Base-by-base conservation (phyloP, 35 echinoderm and acorn worm species). In the Ptychodera flava region DNA sequence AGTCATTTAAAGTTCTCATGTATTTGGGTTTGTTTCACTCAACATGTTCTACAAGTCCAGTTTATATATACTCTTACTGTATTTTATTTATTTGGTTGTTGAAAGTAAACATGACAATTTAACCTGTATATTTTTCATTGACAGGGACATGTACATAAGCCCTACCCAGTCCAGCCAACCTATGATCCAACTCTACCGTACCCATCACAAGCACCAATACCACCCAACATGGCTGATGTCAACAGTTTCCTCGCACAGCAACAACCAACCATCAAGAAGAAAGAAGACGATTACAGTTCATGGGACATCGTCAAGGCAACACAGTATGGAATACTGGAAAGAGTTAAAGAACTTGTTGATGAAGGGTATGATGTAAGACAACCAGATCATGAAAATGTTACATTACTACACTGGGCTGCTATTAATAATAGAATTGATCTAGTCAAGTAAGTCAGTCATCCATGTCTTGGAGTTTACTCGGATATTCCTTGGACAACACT, bases 381-480 rank as follows among this genome's bases (percentile, higher is more conserved):
- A 85, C 95, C 93, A 1, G 95, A 98, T 78, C 31, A 81, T 0
- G 95, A 98, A 86, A 92, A 94, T 85, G 92, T 92, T 0, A 94
- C 92, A 31, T 45, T 98, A 75, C 38, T 98, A 27, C 95, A 98
- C 82, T 98, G 95, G 95, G 92, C 92, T 0, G 82, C 95, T 6
- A 94, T 98, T 35, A 98, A 98, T 79, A 98, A 98, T 45, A 94
- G 95, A 83, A 28, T 92, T 31, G 95, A 98, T 31, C 86, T 98
- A 80, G 93, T 90, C 16, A 98, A 87, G 95, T 98, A 64, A 64
- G 45, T 64, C 45, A 12, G 45, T 64, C 22, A 22, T 64, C 6
- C 45, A 64, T 64, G 45, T 64, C n/a, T n/a, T n/a, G n/a, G n/a
- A n/a, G n/a, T n/a, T n/a, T n/a, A n/a, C n/a, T n/a, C n/a, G n/a